Percentiles rank a stretch among this genome's conserved stretches.
phyloP scores from a whole-genome alignment of 2,113 vertebrate genomes.

The Diphyllodes magnificus region DNA sequence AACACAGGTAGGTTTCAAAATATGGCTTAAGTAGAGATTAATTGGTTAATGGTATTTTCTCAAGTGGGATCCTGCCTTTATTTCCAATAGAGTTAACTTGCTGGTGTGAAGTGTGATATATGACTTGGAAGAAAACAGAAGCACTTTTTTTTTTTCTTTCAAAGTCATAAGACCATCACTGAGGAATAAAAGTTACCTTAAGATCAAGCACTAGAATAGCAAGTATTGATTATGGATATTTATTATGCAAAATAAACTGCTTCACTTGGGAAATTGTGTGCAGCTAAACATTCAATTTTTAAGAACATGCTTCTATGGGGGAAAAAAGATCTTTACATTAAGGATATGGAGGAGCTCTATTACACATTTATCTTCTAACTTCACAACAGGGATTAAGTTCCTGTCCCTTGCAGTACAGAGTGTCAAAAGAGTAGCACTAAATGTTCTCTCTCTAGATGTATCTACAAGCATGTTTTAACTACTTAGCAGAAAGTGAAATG shows the following conservation, averaged over 20 bases:
- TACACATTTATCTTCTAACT: background rate
- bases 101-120: background rate
- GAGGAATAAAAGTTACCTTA: background rate
- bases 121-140: background rate
- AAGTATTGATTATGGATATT: background rate
- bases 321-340: fast-evolving
- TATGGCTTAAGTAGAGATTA: background rate
- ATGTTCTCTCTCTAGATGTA: background rate
- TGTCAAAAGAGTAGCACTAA: background rate
- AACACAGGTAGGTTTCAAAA: background rate
- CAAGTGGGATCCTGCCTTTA: background rate
- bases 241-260: background rate
- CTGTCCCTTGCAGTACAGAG: background rate
- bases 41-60: background rate
- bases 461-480: background rate
- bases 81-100: background rate
- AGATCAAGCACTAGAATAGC: background rate
- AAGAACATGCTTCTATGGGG: background rate
- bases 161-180: background rate
- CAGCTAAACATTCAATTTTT: background rate
- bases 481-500: background rate
- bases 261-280: fast-evolving
- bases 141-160: background rate
- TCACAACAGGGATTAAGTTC: background rate
- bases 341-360: background rate